Conservation (phyloP, 2,888 invertebrate species). For the Epsilonema sp. region DNA sequence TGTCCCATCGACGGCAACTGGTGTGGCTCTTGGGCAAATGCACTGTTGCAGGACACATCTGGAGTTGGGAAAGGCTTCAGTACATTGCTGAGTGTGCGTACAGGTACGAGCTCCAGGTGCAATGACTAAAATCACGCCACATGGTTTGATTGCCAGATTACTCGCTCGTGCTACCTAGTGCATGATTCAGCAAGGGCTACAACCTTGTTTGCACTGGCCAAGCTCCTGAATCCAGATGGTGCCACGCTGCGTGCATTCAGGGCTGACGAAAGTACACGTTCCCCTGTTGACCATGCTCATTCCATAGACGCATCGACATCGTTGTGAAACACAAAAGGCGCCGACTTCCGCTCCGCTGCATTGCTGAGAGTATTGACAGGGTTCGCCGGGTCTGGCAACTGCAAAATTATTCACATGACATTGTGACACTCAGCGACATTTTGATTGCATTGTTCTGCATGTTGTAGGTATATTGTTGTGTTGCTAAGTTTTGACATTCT, state of each 20-base stretch:
- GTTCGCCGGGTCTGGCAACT: constrained; percentile 23
- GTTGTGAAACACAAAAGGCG: constrained; percentile 22
- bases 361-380: constrained; percentile 29
- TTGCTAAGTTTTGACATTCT: no score
- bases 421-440: no score
- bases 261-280: constrained; percentile 23
- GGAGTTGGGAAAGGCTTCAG: constrained; percentile 18
- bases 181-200: neutral
- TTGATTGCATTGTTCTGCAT: no score
- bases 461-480: no score
- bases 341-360: constrained; percentile 24
- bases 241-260: constrained; percentile 23
- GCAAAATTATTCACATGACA: no score
- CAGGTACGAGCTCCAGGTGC: constrained; percentile 24
- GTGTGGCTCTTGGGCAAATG: constrained; percentile 19
- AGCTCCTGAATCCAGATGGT: constrained; percentile 26
- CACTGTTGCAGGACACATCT: constrained; percentile 20
- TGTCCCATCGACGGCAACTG: constrained; percentile 26
- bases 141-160: no score
- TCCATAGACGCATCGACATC: constrained; percentile 12
- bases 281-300: constrained; percentile 21
- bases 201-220: constrained; percentile 25
- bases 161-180: no score
- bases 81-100: constrained; percentile 25
- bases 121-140: constrained; percentile 17